These are phyloP conservation scores for Callocephalon fimbriatum DNA, from an alignment of 2,113 vertebrate species.

Conservation along the genomic window DNA sequence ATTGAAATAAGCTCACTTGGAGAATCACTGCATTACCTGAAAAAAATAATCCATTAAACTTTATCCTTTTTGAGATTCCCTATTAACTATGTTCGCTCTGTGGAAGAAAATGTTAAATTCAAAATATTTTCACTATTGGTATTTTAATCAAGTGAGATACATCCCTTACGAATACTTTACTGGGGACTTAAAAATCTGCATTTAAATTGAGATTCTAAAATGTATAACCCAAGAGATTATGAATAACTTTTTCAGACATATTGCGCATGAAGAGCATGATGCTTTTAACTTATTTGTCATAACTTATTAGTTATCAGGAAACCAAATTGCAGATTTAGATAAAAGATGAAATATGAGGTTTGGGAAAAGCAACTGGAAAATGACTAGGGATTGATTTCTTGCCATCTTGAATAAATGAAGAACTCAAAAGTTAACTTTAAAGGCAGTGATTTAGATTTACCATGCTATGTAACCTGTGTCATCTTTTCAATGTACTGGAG, in stretches of 20 bases:
- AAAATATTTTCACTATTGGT: conserved; percentile 60
- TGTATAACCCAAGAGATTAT: conserved; percentile 36
- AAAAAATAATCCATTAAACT: not conserved
- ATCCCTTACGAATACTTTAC: conserved; percentile 34
- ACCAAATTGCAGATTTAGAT: conserved; percentile 6
- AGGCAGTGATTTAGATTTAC: not conserved
- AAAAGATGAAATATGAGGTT: not conserved
- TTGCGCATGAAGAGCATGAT: not conserved
- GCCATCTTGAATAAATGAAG: conserved; percentile 24
- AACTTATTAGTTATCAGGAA: conserved; percentile 18
- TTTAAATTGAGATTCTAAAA: conserved; percentile 76
- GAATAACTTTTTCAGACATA: conserved; percentile 7
- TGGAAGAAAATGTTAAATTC: conserved; percentile 49
- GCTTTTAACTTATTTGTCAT: conserved; percentile 47
- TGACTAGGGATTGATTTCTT: not conserved
- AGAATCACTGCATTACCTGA: conserved; percentile 40
- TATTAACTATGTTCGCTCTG: conserved; percentile 15
- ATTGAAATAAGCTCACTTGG: not conserved
- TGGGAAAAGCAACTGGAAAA: conserved; percentile 52
- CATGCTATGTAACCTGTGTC: not conserved
- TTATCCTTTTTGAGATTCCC: not conserved
- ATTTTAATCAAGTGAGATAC: conserved; percentile 72
- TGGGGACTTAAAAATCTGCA: conserved; percentile 73
- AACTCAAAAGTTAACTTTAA: conserved; percentile 19
- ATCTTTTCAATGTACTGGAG: not conserved